Base-by-base conservation (phyloP, 2,888 invertebrate genomes). In the Caenorhabditis sp. region DNA sequence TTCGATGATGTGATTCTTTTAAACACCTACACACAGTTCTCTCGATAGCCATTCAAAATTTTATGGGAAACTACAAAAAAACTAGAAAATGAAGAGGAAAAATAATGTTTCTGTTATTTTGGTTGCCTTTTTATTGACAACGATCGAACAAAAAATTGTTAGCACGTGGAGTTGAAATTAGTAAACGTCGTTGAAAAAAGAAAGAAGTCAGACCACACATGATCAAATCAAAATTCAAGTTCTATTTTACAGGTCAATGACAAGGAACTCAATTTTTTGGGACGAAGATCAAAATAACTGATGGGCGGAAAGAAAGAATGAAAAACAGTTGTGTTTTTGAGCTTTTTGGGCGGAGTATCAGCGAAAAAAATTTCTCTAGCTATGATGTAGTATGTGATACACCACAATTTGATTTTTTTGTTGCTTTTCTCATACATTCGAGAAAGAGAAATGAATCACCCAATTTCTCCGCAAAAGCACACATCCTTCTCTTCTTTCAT, bases 171-270 rank as follows among this genome's bases (percentile, higher is more conserved):
- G 14, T 3, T 3, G 17, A 59, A 59, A 62, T 10, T 23, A 12
- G 27, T 17, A 23, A n/a, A 43, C 12, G 43, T 43, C 43, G 43
- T 43, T 43, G 43, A 43, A 10, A 43, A 43, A 43, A 17, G n/a
- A n/a, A n/a, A n/a, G n/a, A n/a, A n/a, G n/a, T n/a, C n/a, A n/a
- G 17, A 26, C 19, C 27, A 31, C 51, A 31, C 27, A 61, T 26
- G 27, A 24, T 37, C 49, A 24, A 27, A 59, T 24, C 49, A 27
- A n/a, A 27, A 49, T 36, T 36, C 37, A 24, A 55, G 24, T 37
- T 31, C 53, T 58, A 60, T 59, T 24, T n/a, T n/a, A n/a, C 59
- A 65, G 55, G 59, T 43, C 61, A 43, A 31, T 31, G 31, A 31
- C 31, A 31, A 10, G 10, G 31, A 31, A 31, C 31, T 31, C 5